A percentile compares a stretch with the other conserved stretches of the same genome.
These are phyloP conservation scores for Oenanthe melanoleuca DNA, from an alignment of 2,113 vertebrate genomes.

Conservation along the genomic window DNA sequence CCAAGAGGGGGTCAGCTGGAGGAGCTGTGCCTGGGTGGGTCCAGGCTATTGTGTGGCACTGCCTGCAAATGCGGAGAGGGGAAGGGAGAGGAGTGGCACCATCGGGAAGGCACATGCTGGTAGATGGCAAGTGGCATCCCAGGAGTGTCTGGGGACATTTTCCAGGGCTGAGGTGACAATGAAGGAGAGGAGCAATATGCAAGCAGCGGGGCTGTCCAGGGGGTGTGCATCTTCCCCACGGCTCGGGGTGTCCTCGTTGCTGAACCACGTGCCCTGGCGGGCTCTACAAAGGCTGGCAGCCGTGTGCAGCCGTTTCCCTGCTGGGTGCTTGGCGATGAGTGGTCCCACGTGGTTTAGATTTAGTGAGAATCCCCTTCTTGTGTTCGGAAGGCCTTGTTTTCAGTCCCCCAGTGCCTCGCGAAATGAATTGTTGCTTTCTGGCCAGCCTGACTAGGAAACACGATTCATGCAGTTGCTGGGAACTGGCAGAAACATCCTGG, in stretches of 20 bases:
- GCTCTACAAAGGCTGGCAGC: background rate
- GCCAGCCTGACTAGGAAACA: background rate
- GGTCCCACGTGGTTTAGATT: slow-evolving; percentile 9
- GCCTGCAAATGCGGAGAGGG: background rate
- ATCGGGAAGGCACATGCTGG: background rate
- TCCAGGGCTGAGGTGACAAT: background rate
- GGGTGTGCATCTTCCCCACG: rapidly evolving
- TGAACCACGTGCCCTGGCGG: background rate
- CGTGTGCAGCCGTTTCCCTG: background rate
- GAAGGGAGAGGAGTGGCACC: background rate
- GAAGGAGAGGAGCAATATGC: background rate
- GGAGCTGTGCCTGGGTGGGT: background rate
- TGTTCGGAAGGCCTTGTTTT: background rate
- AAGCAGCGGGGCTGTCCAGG: rapidly evolving
- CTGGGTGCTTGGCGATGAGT: background rate
- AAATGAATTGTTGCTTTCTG: slow-evolving; percentile 2
- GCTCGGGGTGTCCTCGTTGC: background rate
- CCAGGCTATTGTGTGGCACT: background rate
- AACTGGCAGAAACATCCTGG: slow-evolving; percentile 4
- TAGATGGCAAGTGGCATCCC: background rate
- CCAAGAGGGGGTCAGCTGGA: background rate
- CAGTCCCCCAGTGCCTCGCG: background rate
- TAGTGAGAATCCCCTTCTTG: background rate
- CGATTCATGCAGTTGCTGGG: background rate
- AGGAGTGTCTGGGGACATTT: background rate